Evolutionary conservation across 2,797 vertebrate genomes (phyloP).

Genomic region (Acanthiza pusilla): DNA sequence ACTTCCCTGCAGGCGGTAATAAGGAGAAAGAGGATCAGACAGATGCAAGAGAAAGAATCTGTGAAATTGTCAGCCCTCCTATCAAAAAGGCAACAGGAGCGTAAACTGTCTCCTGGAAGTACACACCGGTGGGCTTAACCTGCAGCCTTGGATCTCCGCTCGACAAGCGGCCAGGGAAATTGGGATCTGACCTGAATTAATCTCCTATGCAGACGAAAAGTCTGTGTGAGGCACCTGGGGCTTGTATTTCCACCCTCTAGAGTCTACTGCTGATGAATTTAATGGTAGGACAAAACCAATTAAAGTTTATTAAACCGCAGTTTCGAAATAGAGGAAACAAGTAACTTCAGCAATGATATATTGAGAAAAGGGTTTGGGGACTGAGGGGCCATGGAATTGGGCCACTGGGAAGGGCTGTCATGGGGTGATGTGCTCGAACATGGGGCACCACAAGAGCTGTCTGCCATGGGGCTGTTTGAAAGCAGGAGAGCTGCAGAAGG

Average conservation of each 20-base stretch:
- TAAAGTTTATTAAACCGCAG: background rate
- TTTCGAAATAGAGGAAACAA: background rate
- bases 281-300: background rate
- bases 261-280: background rate
- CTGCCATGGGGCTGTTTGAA: background rate
- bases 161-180: background rate
- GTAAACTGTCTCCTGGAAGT: background rate
- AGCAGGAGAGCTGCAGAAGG: background rate
- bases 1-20: conserved; percentile 16
- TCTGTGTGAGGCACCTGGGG: background rate
- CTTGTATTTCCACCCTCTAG: background rate
- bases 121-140: background rate
- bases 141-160: background rate
- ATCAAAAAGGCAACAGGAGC: background rate
- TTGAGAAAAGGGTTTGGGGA: background rate
- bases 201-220: background rate
- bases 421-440: rapidly evolving
- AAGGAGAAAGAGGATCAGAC: background rate
- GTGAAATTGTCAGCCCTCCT: conserved; percentile 27
- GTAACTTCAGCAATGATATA: background rate
- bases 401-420: background rate
- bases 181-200: background rate
- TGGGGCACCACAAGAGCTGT: background rate
- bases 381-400: background rate
- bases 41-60: conserved; percentile 13